phyloP scores from a whole-genome alignment of 2,888 invertebrate species.

The Octonoba sinensis region DNA sequence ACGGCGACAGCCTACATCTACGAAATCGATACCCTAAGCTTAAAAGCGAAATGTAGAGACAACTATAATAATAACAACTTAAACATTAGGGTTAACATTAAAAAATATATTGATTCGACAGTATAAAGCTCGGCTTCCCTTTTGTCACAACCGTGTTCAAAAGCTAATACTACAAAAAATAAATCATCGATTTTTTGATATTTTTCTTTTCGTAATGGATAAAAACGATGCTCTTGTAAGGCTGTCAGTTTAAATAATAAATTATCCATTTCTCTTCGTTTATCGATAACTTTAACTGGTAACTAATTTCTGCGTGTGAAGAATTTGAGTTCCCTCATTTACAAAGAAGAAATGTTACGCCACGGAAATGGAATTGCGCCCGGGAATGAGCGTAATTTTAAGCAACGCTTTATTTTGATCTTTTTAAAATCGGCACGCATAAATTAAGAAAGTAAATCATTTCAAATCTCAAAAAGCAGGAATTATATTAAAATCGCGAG shows the following conservation, averaged over 20 bases:
- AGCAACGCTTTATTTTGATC: too few relatives aligned
- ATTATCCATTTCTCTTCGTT: conserved; percentile 14
- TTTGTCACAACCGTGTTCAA: conserved; percentile 11
- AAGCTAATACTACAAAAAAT: conserved; percentile 7
- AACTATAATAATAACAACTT: conserved; percentile 36
- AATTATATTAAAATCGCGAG: too few relatives aligned
- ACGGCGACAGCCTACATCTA: conserved; percentile 41
- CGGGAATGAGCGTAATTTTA: too few relatives aligned
- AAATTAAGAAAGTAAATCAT: too few relatives aligned
- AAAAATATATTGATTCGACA: conserved; percentile 13
- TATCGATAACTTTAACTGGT: conserved; percentile 15
- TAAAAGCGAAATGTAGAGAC: conserved; percentile 23
- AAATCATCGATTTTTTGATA: background rate
- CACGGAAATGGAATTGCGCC: too few relatives aligned
- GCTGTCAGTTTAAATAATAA: conserved; percentile 28
- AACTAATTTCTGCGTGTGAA: background rate
- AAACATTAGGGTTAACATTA: conserved; percentile 25
- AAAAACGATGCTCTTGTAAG: conserved; percentile 11
- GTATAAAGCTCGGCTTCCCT: background rate
- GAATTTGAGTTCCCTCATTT: too few relatives aligned
- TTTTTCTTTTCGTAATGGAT: conserved; percentile 4
- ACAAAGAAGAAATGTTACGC: too few relatives aligned
- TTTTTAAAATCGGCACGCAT: too few relatives aligned
- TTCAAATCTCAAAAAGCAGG: too few relatives aligned
- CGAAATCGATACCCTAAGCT: conserved; percentile 33